Evolutionary conservation across 1,140 invertebrate species (phyloP).

Genomic region (Bombus ignitus): DNA sequence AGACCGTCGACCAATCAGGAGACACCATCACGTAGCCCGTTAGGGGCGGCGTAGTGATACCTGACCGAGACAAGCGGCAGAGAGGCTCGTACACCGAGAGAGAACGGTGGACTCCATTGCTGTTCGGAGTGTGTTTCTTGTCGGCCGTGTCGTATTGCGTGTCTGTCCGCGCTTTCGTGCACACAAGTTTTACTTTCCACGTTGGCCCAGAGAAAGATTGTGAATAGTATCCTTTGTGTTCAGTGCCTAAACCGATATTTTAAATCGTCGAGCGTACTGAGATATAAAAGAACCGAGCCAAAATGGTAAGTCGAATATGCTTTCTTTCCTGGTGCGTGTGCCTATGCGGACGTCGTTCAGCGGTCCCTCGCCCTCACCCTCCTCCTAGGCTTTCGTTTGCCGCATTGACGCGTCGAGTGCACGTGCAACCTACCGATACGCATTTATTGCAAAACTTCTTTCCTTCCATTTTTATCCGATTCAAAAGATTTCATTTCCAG

Average conservation of each 20-base stretch:
- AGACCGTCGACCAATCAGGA: slow-evolving; percentile 13
- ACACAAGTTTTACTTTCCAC: slow-evolving; percentile 51
- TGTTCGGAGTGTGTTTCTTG: slow-evolving; percentile 78
- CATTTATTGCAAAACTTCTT: slow-evolving; percentile 50
- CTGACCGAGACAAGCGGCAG: slow-evolving; percentile 63
- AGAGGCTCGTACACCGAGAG: slow-evolving; percentile 72
- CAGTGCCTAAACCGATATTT: slow-evolving; percentile 49
- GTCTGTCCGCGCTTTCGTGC: slow-evolving; percentile 57
- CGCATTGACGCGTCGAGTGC: slow-evolving; percentile 54
- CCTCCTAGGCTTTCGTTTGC: slow-evolving; percentile 15
- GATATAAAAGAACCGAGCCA: slow-evolving; percentile 40
- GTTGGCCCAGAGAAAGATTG: slow-evolving; percentile 33
- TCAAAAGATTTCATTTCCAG: background rate
- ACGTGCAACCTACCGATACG: slow-evolving; percentile 50
- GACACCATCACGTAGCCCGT: slow-evolving; percentile 60
- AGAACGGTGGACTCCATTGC: slow-evolving; percentile 78
- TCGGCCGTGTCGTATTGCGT: slow-evolving; percentile 66
- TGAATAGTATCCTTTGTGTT: slow-evolving; percentile 57
- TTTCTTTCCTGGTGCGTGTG: slow-evolving; percentile 16
- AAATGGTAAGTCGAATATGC: slow-evolving; percentile 58
- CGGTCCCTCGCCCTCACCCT: slow-evolving; percentile 38
- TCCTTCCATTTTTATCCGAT: slow-evolving; percentile 14
- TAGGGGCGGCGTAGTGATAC: slow-evolving; percentile 77
- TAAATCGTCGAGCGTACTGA: slow-evolving; percentile 40
- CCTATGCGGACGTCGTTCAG: slow-evolving; percentile 19